Percentiles rank a stretch among this genome's conserved stretches.
These are phyloP conservation scores for Spongilla lacustris DNA, from an alignment of 37 sponge, comb jelly and placozoan genomes.

Conservation along the genomic window DNA sequence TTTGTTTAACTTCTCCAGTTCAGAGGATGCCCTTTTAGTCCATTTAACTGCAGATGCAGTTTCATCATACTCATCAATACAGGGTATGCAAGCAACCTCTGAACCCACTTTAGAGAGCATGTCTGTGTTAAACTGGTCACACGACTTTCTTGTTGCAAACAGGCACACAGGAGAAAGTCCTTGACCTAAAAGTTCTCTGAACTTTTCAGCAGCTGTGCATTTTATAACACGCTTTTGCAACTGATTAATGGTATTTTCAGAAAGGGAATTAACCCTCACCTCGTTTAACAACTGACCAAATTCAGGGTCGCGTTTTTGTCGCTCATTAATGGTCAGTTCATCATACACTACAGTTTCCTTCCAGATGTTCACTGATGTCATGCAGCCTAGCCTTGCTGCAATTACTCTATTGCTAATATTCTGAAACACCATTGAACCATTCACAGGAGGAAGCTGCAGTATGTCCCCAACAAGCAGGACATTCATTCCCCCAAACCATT, in stretches of 20 bases:
- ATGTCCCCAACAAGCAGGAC: slow-evolving; percentile 63
- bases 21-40: slow-evolving; percentile 36
- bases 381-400: slow-evolving; percentile 18
- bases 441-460: slow-evolving; percentile 63
- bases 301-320: slow-evolving; percentile 46
- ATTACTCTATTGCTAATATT: slow-evolving; percentile 21
- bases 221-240: background rate
- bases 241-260: background rate
- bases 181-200: slow-evolving; percentile 17
- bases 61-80: slow-evolving; percentile 65
- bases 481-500: slow-evolving; percentile 39
- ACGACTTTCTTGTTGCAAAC: slow-evolving; percentile 37
- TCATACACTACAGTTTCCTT: slow-evolving; percentile 53
- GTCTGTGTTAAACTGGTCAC: slow-evolving; percentile 36
- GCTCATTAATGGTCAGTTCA: slow-evolving; percentile 74
- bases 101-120: slow-evolving; percentile 17
- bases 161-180: slow-evolving; percentile 57
- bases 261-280: slow-evolving; percentile 2
- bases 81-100: background rate
- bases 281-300: slow-evolving; percentile 20
- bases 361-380: slow-evolving; percentile 53
- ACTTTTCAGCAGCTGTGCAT: slow-evolving; percentile 21
- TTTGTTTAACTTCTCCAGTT: slow-evolving; percentile 64
- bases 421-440: slow-evolving; percentile 42
- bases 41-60: slow-evolving; percentile 45